phyloP scores from a whole-genome alignment of 2,797 vertebrate genomes.

The Danionella dracula region DNA sequence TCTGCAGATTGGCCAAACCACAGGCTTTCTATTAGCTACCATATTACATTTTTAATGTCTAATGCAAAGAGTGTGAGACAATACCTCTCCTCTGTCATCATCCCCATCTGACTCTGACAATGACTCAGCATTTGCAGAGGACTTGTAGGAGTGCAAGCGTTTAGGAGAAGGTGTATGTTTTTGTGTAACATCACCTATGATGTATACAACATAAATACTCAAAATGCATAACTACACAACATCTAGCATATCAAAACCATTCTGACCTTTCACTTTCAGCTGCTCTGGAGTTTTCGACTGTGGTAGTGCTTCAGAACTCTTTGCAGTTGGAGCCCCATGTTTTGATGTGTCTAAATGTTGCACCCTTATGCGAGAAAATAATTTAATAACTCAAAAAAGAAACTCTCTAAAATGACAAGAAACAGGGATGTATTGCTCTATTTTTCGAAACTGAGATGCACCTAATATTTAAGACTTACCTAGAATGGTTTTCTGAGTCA shows the following conservation, averaged over 20 bases:
- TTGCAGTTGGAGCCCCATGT: constrained; percentile 26
- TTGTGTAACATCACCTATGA: constrained; percentile 71
- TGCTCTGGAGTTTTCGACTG: constrained; percentile 44
- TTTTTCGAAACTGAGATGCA: not conserved
- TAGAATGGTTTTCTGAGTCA: constrained; percentile 70
- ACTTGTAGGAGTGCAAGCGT: constrained; percentile 80
- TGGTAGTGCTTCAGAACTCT: constrained; percentile 40
- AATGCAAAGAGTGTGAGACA: too few relatives aligned
- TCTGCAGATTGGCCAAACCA: constrained; percentile 64
- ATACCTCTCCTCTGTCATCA: constrained; percentile 83
- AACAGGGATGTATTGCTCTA: too few relatives aligned
- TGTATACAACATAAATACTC: constrained; percentile 41
- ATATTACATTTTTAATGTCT: too few relatives aligned
- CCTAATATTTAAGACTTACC: not conserved
- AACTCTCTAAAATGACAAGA: not conserved
- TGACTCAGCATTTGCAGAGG: constrained; percentile 78
- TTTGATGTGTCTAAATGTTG: constrained; percentile 43
- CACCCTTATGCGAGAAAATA: constrained; percentile 47
- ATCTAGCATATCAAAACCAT: not conserved
- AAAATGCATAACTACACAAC: not conserved
- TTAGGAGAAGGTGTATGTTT: constrained; percentile 84
- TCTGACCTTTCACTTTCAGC: constrained; percentile 64
- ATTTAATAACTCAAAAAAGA: not conserved
- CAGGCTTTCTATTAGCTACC: not conserved
- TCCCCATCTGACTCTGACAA: constrained; percentile 93